phyloP scores from a whole-genome alignment of 2,888 invertebrate genomes.

The Cheiracanthium punctorium region DNA sequence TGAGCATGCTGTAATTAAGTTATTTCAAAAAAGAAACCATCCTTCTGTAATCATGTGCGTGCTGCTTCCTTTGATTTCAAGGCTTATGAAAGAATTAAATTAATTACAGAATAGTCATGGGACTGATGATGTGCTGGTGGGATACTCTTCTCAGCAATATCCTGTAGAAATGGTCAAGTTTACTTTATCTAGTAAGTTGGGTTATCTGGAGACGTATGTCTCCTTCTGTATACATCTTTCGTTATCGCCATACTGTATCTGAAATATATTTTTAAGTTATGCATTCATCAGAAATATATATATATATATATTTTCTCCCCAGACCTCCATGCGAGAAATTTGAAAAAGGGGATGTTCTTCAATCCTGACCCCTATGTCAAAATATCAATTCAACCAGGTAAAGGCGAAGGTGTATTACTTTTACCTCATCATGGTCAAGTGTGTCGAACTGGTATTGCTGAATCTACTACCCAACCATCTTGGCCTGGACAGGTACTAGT shows the following conservation, averaged over 20 bases:
- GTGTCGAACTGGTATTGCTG: conserved; percentile 75
- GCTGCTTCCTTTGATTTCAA: too few species aligned
- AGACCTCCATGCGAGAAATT: conserved; percentile 77
- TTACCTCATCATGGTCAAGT: conserved; percentile 76
- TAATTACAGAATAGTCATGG: conserved; percentile 62
- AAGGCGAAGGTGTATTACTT: conserved; percentile 71
- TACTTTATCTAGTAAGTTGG: conserved; percentile 72
- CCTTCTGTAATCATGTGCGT: too few species aligned
- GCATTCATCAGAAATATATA: conserved; percentile 11
- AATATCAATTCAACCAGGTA: conserved; percentile 76
- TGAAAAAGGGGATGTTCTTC: conserved; percentile 78
- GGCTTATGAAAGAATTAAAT: too few species aligned
- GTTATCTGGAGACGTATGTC: too few species aligned
- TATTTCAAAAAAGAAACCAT: too few species aligned
- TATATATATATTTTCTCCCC: conserved; percentile 46
- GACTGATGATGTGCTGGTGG: conserved; percentile 70
- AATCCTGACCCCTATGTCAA: conserved; percentile 78
- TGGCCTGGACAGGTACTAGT: conserved; percentile 75
- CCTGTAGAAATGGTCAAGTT: conserved; percentile 73
- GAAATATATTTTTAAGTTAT: too few species aligned
- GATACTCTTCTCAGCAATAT: conserved; percentile 71
- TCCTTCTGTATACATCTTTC: too few species aligned
- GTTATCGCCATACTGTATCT: too few species aligned
- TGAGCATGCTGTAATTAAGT: too few species aligned
- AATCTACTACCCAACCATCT: conserved; percentile 76